Conservation (phyloP, 2,888 invertebrate genomes). For the Lycaena phlaeas region DNA sequence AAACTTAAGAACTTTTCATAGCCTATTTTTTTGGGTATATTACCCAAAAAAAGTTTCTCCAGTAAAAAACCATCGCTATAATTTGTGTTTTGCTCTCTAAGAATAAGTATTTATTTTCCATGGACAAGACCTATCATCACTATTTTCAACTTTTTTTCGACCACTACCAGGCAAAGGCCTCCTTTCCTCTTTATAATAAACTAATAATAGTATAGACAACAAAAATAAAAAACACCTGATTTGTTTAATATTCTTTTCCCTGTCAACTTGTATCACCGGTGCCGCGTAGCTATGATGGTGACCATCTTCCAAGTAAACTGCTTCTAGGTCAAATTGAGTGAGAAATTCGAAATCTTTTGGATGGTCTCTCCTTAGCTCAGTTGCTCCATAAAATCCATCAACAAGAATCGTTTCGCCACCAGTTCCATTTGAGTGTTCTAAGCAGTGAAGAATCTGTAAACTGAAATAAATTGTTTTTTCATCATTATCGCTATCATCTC, state of each 20-base stretch:
- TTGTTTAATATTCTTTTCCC: slow-evolving; percentile 72
- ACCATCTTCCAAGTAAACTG: slow-evolving; percentile 77
- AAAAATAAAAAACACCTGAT: slow-evolving; percentile 57
- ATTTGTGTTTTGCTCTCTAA: no score
- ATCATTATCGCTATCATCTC: no score
- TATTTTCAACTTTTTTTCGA: no score
- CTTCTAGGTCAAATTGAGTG: slow-evolving; percentile 69
- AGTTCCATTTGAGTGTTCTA: slow-evolving; percentile 60
- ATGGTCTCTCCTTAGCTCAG: slow-evolving; percentile 60
- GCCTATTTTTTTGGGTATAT: no score
- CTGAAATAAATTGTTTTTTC: slow-evolving; percentile 29
- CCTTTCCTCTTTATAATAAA: no score
- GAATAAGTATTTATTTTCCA: neutral
- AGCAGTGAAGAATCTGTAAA: slow-evolving; percentile 56
- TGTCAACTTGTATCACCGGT: slow-evolving; percentile 73
- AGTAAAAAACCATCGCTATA: no score
- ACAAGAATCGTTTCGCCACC: slow-evolving; percentile 84
- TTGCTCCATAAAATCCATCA: slow-evolving; percentile 81
- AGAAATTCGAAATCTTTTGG: slow-evolving; percentile 75
- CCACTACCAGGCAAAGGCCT: no score
- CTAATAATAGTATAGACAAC: no score
- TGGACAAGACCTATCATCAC: no score
- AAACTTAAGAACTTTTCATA: no score
- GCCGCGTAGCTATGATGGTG: slow-evolving; percentile 71
- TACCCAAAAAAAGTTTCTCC: no score